A percentile compares a stretch with the other conserved stretches of the same genome.
phyloP scores from a whole-genome alignment of 2,113 vertebrate species.

The Aviceda subcristata region DNA sequence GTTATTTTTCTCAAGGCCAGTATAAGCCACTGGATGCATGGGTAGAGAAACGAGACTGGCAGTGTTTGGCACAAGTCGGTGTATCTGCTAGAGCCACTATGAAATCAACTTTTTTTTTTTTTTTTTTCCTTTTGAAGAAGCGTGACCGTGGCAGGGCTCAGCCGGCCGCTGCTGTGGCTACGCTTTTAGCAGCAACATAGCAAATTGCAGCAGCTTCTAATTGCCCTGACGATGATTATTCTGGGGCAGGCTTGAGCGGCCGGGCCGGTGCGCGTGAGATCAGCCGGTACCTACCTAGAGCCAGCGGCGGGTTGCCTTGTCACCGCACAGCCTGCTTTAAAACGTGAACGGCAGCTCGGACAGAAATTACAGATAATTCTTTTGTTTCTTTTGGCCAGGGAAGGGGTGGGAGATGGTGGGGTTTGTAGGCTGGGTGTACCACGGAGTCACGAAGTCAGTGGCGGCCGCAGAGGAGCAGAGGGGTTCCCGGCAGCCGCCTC shows the following conservation, averaged over 20 bases:
- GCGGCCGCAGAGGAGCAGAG: not conserved
- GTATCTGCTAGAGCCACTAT: not conserved
- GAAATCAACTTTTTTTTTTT: not conserved
- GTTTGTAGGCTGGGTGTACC: not conserved
- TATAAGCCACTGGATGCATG: not conserved
- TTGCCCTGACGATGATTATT: fast-evolving
- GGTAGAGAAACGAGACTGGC: not conserved
- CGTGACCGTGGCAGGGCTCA: not conserved
- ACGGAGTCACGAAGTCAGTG: not conserved
- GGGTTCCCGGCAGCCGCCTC: slow-evolving; percentile 66
- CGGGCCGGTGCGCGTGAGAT: not conserved
- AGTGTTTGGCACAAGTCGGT: not conserved
- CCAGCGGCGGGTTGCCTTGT: not conserved
- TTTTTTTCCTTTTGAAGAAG: not conserved
- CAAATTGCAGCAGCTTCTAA: fast-evolving
- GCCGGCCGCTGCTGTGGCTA: not conserved
- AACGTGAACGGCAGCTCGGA: not conserved
- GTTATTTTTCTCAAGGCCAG: not conserved
- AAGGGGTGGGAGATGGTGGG: not conserved
- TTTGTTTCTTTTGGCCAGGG: not conserved
- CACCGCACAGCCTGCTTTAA: not conserved
- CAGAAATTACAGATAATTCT: not conserved
- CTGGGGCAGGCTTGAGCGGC: not conserved
- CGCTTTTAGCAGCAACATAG: not conserved
- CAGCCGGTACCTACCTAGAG: not conserved